Percentiles rank a stretch among this genome's conserved stretches.
These are phyloP conservation scores for Nysson spinosus DNA, from an alignment of 2,888 invertebrate species.

Conservation along the genomic window DNA sequence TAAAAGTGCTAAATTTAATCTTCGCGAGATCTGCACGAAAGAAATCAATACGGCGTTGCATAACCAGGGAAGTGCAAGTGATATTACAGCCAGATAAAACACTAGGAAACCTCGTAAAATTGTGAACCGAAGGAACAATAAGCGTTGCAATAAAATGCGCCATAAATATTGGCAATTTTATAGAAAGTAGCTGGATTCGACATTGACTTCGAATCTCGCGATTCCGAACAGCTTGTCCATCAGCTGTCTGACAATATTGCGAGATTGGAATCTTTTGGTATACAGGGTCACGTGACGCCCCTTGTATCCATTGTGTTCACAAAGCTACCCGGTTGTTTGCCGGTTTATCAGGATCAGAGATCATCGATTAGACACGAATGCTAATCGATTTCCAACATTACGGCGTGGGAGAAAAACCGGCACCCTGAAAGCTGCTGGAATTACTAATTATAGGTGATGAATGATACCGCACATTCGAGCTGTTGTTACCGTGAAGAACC, in stretches of 20 bases:
- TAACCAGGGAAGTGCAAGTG: no score
- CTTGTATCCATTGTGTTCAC: not conserved
- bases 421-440: no score
- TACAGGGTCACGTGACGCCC: slow-evolving; percentile 19
- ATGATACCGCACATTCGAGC: no score
- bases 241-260: slow-evolving; percentile 1
- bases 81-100: no score
- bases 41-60: no score
- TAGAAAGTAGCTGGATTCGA: not conserved
- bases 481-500: no score
- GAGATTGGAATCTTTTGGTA: slow-evolving; percentile 23
- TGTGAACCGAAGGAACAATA: no score
- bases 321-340: slow-evolving; percentile 1
- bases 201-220: not conserved
- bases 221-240: not conserved
- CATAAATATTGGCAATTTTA: not conserved
- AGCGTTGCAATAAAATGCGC: not conserved
- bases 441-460: no score
- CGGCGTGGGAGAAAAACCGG: no score
- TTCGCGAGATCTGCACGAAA: no score
- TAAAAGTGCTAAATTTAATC: no score
- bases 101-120: no score
- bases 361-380: slow-evolving; percentile 43
- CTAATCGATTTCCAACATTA: slow-evolving; percentile 25
- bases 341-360: slow-evolving; percentile 34